phyloP scores from a whole-genome alignment of 2,113 vertebrate species.

The Antechinus flavipes region DNA sequence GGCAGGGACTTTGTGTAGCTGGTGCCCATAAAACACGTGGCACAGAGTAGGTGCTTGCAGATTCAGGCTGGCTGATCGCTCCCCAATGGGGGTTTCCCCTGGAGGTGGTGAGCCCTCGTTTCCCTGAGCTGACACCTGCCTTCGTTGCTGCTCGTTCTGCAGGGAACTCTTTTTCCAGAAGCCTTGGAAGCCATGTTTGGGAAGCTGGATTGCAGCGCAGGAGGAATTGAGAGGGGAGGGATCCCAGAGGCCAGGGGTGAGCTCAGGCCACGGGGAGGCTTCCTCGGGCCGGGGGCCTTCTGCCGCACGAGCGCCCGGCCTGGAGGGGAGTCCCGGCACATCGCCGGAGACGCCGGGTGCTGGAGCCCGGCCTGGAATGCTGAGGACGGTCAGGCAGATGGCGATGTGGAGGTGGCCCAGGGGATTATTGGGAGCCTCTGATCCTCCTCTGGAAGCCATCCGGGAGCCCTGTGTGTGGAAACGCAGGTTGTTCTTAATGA shows the following conservation, averaged over 20 bases:
- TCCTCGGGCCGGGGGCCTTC: too few relatives aligned
- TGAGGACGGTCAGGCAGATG: not conserved
- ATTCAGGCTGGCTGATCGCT: not conserved
- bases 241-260: not conserved
- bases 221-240: not conserved
- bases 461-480: conserved; percentile 31
- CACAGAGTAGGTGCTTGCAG: not conserved
- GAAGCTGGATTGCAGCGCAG: not conserved
- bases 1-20: not conserved
- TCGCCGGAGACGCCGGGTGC: not conserved
- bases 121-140: accelerated
- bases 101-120: not conserved
- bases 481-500: conserved; percentile 67
- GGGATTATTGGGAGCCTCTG: not conserved
- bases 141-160: not conserved
- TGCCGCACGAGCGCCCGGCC: not conserved
- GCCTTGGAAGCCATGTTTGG: not conserved
- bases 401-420: not conserved
- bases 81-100: not conserved
- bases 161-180: not conserved
- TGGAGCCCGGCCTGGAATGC: not conserved
- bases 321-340: not conserved
- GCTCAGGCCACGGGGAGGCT: not conserved
- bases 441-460: conserved; percentile 26
- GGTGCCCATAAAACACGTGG: not conserved